These are phyloP conservation scores for Gavia stellata DNA, from an alignment of 2,113 vertebrate genomes.

Conservation along the genomic window DNA sequence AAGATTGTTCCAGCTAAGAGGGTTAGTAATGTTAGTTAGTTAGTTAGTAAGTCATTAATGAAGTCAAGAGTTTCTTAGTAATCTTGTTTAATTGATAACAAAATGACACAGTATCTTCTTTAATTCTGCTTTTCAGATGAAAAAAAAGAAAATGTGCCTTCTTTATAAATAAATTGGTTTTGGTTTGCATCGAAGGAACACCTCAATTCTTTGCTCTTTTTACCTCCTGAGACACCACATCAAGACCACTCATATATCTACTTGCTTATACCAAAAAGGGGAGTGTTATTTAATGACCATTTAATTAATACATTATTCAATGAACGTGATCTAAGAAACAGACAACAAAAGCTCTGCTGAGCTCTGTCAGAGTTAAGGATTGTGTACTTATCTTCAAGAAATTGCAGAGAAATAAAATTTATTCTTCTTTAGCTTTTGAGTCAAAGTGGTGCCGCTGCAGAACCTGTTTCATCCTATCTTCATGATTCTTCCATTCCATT, in stretches of 20 bases:
- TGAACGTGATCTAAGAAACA: neutral
- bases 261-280: neutral
- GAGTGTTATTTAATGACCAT: neutral
- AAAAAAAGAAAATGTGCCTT: neutral
- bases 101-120: neutral
- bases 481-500: neutral
- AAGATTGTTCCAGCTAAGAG: neutral
- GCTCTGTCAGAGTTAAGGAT: neutral
- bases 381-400: neutral
- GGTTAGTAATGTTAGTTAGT: too few species aligned
- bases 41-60: neutral
- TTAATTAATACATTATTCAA: neutral
- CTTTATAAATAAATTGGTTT: neutral
- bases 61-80: neutral
- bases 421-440: neutral
- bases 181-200: neutral
- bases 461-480: neutral
- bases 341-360: neutral
- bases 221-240: neutral
- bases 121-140: neutral
- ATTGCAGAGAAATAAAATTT: neutral
- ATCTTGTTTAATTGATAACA: neutral
- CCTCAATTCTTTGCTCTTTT: neutral
- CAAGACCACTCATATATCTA: neutral
- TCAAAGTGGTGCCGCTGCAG: neutral